Evolutionary conservation across 2,888 invertebrate species (phyloP).

Genomic region (Glomeris marginata): DNA sequence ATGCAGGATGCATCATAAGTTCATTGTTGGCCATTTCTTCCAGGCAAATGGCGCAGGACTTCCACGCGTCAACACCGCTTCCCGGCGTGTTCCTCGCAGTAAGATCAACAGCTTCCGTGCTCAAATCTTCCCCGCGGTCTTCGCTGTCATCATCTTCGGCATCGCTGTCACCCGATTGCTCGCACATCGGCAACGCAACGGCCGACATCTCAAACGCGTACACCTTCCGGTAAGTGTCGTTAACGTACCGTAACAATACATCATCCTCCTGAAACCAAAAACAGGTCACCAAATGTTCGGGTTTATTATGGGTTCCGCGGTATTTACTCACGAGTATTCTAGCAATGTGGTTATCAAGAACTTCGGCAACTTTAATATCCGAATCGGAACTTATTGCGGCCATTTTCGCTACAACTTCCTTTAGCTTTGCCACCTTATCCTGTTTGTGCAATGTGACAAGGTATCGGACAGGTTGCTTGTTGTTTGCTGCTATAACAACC

Average conservation of each 20-base stretch:
- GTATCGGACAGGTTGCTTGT: conserved; percentile 33
- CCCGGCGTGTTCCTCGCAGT: conserved; percentile 12
- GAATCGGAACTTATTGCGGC: conserved; percentile 27
- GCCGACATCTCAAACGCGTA: conserved; percentile 29
- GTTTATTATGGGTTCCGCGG: no score
- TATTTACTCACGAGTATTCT: conserved; percentile 37
- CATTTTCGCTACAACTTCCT: conserved; percentile 35
- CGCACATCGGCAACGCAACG: neutral
- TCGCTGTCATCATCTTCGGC: neutral
- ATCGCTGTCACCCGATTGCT: neutral
- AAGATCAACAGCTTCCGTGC: conserved; percentile 35
- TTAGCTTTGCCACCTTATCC: conserved; percentile 39
- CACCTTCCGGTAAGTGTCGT: conserved; percentile 30
- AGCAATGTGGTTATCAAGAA: conserved; percentile 42
- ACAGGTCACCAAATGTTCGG: no score
- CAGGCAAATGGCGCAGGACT: conserved; percentile 42
- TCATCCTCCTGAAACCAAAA: conserved; percentile 43
- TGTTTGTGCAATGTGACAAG: conserved; percentile 42
- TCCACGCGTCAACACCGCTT: conserved; percentile 22
- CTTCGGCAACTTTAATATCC: conserved; percentile 41
- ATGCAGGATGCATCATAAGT: conserved; percentile 40
- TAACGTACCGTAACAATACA: conserved; percentile 36
- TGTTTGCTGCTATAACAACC: conserved; percentile 36
- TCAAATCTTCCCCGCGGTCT: conserved; percentile 24
- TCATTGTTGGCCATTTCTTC: conserved; percentile 40